A percentile compares a stretch with the other conserved stretches of the same genome.
Conservation (phyloP, 1,140 invertebrate species). For the Manduca sexta region DNA sequence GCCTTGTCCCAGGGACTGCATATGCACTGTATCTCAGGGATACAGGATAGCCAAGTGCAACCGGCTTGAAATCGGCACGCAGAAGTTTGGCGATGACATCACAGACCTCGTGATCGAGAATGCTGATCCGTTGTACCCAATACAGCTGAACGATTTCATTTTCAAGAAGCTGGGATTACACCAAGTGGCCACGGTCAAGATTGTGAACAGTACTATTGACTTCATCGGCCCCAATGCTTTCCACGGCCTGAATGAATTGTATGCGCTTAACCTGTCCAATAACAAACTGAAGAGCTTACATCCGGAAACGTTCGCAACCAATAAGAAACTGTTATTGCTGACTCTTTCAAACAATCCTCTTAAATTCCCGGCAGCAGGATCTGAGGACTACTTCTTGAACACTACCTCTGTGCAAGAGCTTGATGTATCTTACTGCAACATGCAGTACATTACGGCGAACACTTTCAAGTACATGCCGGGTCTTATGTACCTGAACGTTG, state of each 20-base stretch:
- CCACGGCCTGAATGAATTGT: constrained; percentile 77
- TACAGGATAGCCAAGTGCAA: constrained; percentile 68
- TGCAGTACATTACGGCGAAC: constrained; percentile 74
- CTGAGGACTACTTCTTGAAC: constrained; percentile 73
- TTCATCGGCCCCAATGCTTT: constrained; percentile 76
- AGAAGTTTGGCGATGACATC: constrained; percentile 75
- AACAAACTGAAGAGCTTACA: constrained; percentile 77
- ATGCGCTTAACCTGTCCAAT: constrained; percentile 78
- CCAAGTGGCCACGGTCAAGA: constrained; percentile 74
- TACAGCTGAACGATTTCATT: constrained; percentile 72
- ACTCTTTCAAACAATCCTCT: constrained; percentile 80
- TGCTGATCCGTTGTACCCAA: constrained; percentile 69
- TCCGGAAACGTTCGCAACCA: constrained; percentile 78
- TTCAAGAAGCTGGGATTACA: constrained; percentile 75
- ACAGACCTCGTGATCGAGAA: constrained; percentile 76
- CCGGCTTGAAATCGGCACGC: constrained; percentile 73
- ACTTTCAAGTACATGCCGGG: constrained; percentile 77
- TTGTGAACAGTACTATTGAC: constrained; percentile 74
- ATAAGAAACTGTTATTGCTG: constrained; percentile 76
- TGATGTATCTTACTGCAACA: constrained; percentile 78
- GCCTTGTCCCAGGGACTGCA: constrained; percentile 69
- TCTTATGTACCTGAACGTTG: constrained; percentile 78
- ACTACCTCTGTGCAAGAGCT: constrained; percentile 79
- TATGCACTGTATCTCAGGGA: constrained; percentile 62
- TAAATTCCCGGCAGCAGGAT: constrained; percentile 63